phyloP scores from a whole-genome alignment of 1,140 invertebrate genomes.

The Globodera rostochiensis region DNA sequence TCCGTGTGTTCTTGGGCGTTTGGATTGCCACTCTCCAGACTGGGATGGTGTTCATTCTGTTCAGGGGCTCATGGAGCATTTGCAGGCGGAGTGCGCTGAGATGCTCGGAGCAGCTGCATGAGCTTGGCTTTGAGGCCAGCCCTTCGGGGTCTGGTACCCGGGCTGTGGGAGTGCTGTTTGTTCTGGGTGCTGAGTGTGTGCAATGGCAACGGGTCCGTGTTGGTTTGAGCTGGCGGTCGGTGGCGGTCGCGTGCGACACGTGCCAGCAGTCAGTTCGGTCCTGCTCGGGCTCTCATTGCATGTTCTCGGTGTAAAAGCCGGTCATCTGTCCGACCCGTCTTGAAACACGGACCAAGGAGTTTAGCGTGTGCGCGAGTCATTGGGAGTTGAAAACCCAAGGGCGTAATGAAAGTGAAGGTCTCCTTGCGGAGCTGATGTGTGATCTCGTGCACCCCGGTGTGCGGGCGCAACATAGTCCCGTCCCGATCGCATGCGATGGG shows the following conservation, averaged over 20 bases:
- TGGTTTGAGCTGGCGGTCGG: constrained; percentile 32
- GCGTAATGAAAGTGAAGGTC: constrained; percentile 74
- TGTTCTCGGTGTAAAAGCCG: constrained; percentile 66
- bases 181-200: constrained; percentile 1
- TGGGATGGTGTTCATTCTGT: constrained; percentile 22
- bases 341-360: constrained; percentile 92
- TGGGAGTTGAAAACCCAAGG: constrained; percentile 72
- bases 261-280: constrained; percentile 29
- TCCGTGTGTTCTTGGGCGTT: too few species aligned
- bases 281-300: constrained; percentile 22
- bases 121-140: constrained; percentile 24
- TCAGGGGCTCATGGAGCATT: constrained; percentile 34
- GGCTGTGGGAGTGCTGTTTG: constrained; percentile 35
- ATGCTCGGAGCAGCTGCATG: constrained; percentile 14
- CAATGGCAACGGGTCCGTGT: constrained; percentile 14
- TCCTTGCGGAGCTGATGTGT: constrained; percentile 47
- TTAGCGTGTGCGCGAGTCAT: constrained; percentile 80
- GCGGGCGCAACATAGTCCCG: constrained; percentile 55
- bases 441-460: constrained; percentile 39
- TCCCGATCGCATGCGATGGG: constrained; percentile 64
- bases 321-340: constrained; percentile 76
- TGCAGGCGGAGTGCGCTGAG: constrained; percentile 37
- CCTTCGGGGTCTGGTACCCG: constrained; percentile 33
- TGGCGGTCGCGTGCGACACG: constrained; percentile 42
- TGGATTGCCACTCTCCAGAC: too few species aligned